Base-by-base conservation (phyloP, 2,888 invertebrate species). In the Zaprionus bogoriensis region DNA sequence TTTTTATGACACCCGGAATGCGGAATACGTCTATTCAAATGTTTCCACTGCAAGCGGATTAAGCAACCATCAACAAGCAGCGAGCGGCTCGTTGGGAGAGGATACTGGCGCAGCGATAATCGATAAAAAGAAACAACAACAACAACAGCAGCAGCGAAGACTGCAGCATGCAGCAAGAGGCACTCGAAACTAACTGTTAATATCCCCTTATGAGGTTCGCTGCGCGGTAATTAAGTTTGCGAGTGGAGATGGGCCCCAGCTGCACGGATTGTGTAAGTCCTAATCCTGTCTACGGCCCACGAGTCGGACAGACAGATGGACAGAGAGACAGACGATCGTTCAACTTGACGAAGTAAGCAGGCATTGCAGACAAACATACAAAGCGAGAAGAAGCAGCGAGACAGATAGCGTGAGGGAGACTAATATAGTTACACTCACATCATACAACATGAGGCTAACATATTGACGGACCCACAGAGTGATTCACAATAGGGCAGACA, bases 201-300 rank as follows among this genome's bases (percentile, higher is more conserved):
- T 23, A 42, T 23, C 20, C 39, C 10, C n/a, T 9, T 44, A n/a
- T 42, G 22, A 42, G 22, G 14, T 7, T 19, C 36, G 27, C 27
- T 14, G 39, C 17, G n/a, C 48, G 39, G 44, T 25, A 52, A 52
- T 57, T 70, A 64, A 45, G 52, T 48, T 23, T 25, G 28, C 41
- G 46, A 59, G 65, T 71, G 66, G 48, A 17, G 41, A 22, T 41
- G 41, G 41, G 41, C 41, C n/a, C n/a, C 41, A 41, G 41, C 41
- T 41, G 55, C 25, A 22, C n/a, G 17, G 25, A 39, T 64, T 71
- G 63, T 63, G 64, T 70, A 67, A 63, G 51, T 58, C 78, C 74
- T 81, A 74, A 77, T 78, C 78, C 81, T 78, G 85, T 46, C 46
- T 39, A 27, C 59, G 52, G 59, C 50, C 55, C 47, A 57, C 62